Base-by-base conservation (phyloP, 2,888 invertebrate species). In the Netelia fuscicornis region DNA sequence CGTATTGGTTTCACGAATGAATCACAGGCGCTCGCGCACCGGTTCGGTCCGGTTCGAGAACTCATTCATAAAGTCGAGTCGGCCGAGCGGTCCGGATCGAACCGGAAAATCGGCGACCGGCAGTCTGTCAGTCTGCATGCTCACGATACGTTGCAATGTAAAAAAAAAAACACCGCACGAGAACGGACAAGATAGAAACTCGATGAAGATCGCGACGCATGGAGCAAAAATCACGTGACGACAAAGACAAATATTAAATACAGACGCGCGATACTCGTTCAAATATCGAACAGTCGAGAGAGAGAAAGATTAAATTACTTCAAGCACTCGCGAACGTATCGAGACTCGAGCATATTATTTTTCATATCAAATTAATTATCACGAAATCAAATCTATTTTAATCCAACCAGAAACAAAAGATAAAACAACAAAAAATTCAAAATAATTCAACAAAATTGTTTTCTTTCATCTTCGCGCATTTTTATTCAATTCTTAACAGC, bases 21-120 rank as follows among this genome's bases (percentile, higher is more conserved):
- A 88, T 88, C 86, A 87, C 86, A 81, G 79, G 79, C n/a, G 23
- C 70, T 64, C 64, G 56, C 52, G 44, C 48, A 75, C 90, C 82
- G 85, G 91, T 90, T 89, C 83, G 74, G 86, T 89, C 90, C 87
- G 90, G 91, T 90, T 89, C 82, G 86, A 83, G 86, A 86, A 83
- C 85, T 89, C 90, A 88, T 90, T 90, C 89, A 89, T 88, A 81
- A 81, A 84, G 74, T 78, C 74, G 70, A 81, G 62, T 44, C 56
- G 20, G 25, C 83, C 84, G 82, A 60, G 82, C 70, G 44, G 62
- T 81, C 89, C 87, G 85, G 90, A 89, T 88, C 54, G 76, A 91
- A 89, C 90, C 89, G 87, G 91, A 91, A 91, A 90, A 89, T 83
- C 83, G 87, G 85, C 88, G 90, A 86, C 89, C 82, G 81, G 87